phyloP scores from a whole-genome alignment of 1,140 invertebrate genomes.

The Eufriesea mexicana region DNA sequence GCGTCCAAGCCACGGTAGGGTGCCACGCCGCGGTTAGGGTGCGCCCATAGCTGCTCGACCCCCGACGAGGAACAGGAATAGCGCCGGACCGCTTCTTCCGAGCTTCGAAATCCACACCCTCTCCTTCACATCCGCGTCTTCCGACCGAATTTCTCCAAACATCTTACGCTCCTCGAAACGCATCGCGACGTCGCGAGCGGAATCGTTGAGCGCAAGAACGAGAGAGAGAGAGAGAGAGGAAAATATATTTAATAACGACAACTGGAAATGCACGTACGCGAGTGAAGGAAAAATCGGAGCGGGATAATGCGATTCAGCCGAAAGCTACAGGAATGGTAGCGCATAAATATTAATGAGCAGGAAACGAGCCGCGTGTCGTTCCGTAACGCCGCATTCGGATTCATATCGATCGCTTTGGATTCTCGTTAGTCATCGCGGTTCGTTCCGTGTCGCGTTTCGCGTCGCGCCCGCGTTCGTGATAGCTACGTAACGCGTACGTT shows the following conservation, averaged over 20 bases:
- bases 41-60: neutral
- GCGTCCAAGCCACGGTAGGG: neutral
- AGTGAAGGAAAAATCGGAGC: neutral
- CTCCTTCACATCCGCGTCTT: too few species aligned
- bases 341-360: conserved; percentile 47
- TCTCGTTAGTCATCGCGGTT: conserved; percentile 59
- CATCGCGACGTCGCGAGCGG: too few species aligned
- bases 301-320: neutral
- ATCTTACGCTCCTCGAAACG: too few species aligned
- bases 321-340: neutral
- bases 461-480: neutral
- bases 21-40: neutral
- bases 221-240: too few species aligned
- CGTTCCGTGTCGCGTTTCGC: neutral
- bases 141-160: too few species aligned
- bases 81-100: neutral
- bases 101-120: neutral
- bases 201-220: too few species aligned
- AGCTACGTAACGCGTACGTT: conserved; percentile 7
- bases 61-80: neutral
- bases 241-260: too few species aligned
- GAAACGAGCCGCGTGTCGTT: conserved; percentile 26
- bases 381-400: conserved; percentile 24
- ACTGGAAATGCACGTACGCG: too few species aligned
- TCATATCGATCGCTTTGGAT: conserved; percentile 58